Conservation (phyloP, 2,888 invertebrate genomes). For the Heteromurus nitidus region DNA sequence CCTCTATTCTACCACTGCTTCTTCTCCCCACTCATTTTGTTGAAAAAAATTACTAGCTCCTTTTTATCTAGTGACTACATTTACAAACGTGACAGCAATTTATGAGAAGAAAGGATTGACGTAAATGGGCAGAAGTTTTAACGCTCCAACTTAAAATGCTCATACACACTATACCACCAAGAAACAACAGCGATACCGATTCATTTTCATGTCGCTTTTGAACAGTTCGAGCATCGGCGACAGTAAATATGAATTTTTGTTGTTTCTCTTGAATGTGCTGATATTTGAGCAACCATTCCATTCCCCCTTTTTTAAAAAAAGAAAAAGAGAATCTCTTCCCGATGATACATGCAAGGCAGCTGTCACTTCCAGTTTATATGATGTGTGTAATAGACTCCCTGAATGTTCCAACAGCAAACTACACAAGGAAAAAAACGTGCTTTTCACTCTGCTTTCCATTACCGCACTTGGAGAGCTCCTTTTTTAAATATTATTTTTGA, state of each 20-base stretch:
- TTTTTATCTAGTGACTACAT: no score
- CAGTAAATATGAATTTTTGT: neutral
- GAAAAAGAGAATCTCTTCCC: neutral
- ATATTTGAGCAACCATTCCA: neutral
- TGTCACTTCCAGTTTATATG: conserved; percentile 16
- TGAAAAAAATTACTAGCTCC: no score
- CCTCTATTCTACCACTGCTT: no score
- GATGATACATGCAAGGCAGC: conserved; percentile 17
- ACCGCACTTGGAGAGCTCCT: no score
- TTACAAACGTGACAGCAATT: conserved; percentile 72
- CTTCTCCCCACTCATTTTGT: no score
- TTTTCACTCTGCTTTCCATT: no score
- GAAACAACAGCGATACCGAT: neutral
- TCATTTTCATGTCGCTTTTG: neutral
- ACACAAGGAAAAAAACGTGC: no score
- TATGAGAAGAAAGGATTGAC: conserved; percentile 72
- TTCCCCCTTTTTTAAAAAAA: neutral
- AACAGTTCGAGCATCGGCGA: neutral
- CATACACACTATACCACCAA: neutral
- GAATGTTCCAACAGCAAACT: no score
- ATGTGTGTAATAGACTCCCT: no score
- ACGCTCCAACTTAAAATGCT: neutral
- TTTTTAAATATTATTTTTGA: no score
- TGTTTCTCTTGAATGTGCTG: conserved; percentile 1
- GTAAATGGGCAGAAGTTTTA: neutral